Evolutionary conservation across 1,140 invertebrate genomes (phyloP).

Genomic region (Muscidifurax raptorellus): DNA sequence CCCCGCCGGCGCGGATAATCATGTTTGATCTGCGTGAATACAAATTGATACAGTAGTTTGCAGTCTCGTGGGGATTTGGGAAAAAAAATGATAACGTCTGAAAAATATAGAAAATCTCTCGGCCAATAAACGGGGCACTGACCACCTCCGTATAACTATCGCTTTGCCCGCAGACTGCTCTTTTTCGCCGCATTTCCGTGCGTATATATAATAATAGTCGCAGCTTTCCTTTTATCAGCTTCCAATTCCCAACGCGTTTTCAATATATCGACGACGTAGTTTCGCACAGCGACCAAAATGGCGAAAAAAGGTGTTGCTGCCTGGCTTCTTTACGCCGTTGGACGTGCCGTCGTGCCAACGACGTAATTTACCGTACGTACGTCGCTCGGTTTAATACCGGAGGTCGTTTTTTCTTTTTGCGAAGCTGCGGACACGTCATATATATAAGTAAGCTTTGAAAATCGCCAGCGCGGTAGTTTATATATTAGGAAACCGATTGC

Average conservation of each 20-base stretch:
- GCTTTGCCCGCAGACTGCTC: constrained; percentile 6
- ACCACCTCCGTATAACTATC: constrained; percentile 25
- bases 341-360: constrained; percentile 55
- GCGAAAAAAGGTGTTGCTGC: not conserved
- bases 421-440: not conserved
- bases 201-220: not conserved
- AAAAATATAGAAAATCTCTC: not conserved
- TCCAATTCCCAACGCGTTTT: constrained; percentile 37
- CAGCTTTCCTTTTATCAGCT: constrained; percentile 34
- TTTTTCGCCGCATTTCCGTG: not conserved
- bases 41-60: not conserved
- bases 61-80: too few species aligned
- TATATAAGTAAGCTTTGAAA: too few species aligned
- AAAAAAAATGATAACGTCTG: not conserved
- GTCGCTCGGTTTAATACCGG: constrained; percentile 64
- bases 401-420: not conserved
- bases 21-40: not conserved
- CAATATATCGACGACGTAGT: constrained; percentile 25
- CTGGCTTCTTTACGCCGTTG: constrained; percentile 14
- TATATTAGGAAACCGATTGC: too few species aligned
- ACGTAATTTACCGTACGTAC: constrained; percentile 68
- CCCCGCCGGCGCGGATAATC: not conserved
- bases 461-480: not conserved
- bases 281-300: not conserved
- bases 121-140: constrained; percentile 16